Evolutionary conservation across 2,888 invertebrate species (phyloP), one percentile per base, ranked within the genome.

Genomic region (Ecliptopera silaceata): DNA sequence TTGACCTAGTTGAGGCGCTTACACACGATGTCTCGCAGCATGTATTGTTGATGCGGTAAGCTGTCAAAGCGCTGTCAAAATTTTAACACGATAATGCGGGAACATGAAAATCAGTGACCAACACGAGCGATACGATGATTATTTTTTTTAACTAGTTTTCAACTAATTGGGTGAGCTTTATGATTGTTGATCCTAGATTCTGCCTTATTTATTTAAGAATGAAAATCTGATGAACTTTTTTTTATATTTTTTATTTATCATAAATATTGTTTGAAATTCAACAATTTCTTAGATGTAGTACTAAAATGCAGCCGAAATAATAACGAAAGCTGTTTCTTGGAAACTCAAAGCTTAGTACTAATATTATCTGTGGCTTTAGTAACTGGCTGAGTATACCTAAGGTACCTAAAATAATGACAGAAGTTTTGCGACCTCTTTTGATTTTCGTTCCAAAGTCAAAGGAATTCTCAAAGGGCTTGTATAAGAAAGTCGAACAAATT

Each of bases 1-100:
- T 32, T 49, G 55, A 56, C 55, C 55, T 15, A 56, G 49, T 56
- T 36, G 22, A 49, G 43, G 43, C 31, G 13, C 43, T 43, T 47
- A 32, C 55, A 44, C 55, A 49, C 26, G 36, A 13, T 20, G 29
- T 26, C 42, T 43, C 29, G 20, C 20, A 26, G 10, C 38, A n/a
- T 39, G 10, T 17, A 18, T 49, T 20, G 18, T 31, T 17, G 31
- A 15, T 42, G 26, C 26, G 12, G 2, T 42, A 13, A 42, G 13
- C 42, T 4, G 4, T 3, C n/a, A 22, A 4, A 26, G 26, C 26
- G 10, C 6, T 26, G 26, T 26, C 26, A 26, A 26, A 3, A 10
- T 15, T 42, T 20, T 5, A 11, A 29, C 10, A 43, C 13, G 43
- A 13, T 22, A 13, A 22, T 42, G n/a, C n/a, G n/a, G n/a, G n/a